A percentile compares a stretch with the other conserved stretches of the same genome.
Conservation (phyloP, 2,113 vertebrate genomes). For the Cyphomyrus discorhynchus region DNA sequence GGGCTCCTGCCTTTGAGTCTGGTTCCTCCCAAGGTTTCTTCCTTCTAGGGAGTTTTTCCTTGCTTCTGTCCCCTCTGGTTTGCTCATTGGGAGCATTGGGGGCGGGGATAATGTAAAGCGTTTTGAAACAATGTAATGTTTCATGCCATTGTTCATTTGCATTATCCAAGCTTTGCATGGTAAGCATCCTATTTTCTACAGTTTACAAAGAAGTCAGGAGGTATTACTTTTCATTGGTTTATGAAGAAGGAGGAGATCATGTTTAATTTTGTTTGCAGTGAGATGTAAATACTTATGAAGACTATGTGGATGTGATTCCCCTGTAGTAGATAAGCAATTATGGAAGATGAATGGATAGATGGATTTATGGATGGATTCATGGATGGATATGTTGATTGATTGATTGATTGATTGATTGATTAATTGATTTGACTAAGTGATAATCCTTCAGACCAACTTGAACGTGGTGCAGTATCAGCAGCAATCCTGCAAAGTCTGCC, state of each 20-base stretch:
- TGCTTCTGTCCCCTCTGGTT: too few relatives aligned
- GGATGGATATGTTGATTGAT: not conserved
- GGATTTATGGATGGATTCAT: not conserved
- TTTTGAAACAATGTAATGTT: too few relatives aligned
- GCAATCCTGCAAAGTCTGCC: not conserved
- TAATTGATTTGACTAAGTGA: not conserved
- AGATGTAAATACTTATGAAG: not conserved
- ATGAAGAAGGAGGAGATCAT: not conserved
- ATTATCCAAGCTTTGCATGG: not conserved
- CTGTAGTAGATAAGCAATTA: not conserved
- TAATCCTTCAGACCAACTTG: not conserved
- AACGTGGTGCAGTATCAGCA: not conserved
- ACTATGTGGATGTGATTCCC: not conserved
- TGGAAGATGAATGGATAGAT: not conserved
- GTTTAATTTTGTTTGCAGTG: not conserved
- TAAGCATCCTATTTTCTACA: not conserved
- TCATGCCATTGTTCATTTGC: not conserved
- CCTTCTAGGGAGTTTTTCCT: too few relatives aligned
- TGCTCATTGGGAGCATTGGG: too few relatives aligned
- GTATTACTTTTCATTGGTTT: not conserved
- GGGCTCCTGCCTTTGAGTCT: too few relatives aligned
- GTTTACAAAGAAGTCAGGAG: not conserved
- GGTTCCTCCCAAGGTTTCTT: too few relatives aligned
- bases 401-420: not conserved
- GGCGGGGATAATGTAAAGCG: too few relatives aligned